Evolutionary conservation across 2,797 vertebrate species (phyloP).

Genomic region (Loris lydekkerianus): DNA sequence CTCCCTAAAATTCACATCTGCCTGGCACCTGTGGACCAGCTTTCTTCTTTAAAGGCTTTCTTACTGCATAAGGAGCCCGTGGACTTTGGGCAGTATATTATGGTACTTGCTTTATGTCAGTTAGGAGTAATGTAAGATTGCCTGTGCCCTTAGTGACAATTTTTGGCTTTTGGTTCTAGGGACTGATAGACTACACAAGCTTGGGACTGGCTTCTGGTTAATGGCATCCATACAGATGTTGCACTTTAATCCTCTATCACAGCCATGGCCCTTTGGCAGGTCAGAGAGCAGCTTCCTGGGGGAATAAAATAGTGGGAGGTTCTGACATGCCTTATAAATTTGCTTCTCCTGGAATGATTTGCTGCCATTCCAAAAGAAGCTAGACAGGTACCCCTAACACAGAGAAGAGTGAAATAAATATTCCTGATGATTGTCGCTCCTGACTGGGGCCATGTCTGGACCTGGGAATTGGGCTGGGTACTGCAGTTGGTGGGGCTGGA

Average conservation of each 20-base stretch:
- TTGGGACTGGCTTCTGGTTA: background rate
- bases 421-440: background rate
- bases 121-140: background rate
- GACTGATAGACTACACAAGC: background rate
- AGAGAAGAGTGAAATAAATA: background rate
- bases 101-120: background rate
- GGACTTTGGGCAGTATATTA: background rate
- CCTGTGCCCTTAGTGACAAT: background rate
- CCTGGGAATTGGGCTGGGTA: background rate
- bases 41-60: background rate
- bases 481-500: background rate
- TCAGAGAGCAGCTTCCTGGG: background rate
- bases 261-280: background rate
- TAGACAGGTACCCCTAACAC: too few relatives aligned
- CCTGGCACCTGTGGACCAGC: background rate
- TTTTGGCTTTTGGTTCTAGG: conserved; percentile 16
- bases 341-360: background rate
- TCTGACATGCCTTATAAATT: background rate
- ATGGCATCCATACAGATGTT: background rate
- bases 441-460: background rate
- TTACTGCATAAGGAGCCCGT: background rate
- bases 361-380: background rate
- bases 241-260: background rate
- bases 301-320: background rate
- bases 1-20: background rate